Evolutionary conservation across 2,888 invertebrate species (phyloP).

Genomic region (Rhopalosiphum nymphaeae): DNA sequence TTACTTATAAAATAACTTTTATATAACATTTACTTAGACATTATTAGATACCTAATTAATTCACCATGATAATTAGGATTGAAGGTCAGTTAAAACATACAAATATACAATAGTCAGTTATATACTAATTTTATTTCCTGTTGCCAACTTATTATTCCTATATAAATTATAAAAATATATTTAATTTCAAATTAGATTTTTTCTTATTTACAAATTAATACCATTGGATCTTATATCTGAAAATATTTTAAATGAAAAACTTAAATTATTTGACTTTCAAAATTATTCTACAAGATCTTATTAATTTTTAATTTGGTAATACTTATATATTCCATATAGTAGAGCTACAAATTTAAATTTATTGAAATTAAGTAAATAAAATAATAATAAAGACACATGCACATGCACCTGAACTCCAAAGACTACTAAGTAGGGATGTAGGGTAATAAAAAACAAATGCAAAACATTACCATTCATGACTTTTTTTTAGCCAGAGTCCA

Average conservation of each 20-base stretch:
- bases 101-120: not conserved
- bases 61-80: not conserved
- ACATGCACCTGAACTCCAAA: conserved; percentile 24
- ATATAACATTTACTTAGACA: not conserved
- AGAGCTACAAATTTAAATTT: not conserved
- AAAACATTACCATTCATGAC: conserved; percentile 48
- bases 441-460: conserved; percentile 36
- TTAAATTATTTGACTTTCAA: not conserved
- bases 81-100: conserved; percentile 18
- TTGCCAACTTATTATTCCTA: not conserved
- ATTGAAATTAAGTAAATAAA: not conserved
- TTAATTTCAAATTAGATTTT: not conserved
- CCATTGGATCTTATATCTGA: not conserved
- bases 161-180: not conserved
- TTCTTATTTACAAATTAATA: not conserved
- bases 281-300: not conserved
- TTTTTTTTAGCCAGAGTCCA: conserved; percentile 49
- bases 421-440: not conserved
- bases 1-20: not conserved
- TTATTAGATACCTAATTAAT: conserved; percentile 1
- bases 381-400: conserved; percentile 34
- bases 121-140: not conserved
- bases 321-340: not conserved
- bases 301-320: not conserved
- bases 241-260: not conserved